Evolutionary conservation across 2,888 invertebrate species (phyloP).

Genomic region (Acrocera orbiculus): DNA sequence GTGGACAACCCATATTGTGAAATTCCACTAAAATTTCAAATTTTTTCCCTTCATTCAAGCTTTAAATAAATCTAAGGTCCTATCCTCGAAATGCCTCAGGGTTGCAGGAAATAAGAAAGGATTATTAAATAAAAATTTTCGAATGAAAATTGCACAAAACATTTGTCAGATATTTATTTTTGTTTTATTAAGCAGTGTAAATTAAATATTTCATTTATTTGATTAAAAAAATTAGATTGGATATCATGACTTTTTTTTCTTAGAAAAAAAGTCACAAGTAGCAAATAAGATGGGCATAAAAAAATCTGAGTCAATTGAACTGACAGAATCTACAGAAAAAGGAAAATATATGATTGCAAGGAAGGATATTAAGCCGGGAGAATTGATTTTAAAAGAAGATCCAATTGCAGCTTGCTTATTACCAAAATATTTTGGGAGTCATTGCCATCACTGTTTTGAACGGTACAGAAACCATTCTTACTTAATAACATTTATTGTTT

Average conservation of each 20-base stretch:
- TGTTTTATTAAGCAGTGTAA: neutral
- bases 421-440: constrained; percentile 55
- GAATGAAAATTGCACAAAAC: constrained; percentile 8
- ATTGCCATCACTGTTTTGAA: constrained; percentile 64
- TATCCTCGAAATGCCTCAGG: no score
- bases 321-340: constrained; percentile 37
- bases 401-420: constrained; percentile 58
- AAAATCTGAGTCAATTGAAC: constrained; percentile 41
- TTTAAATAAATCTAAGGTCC: no score
- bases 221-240: no score
- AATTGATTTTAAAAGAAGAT: constrained; percentile 49
- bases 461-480: constrained; percentile 34
- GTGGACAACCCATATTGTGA: no score
- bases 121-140: no score
- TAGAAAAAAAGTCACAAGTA: no score
- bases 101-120: no score
- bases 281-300: constrained; percentile 1
- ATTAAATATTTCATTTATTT: no score
- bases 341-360: constrained; percentile 56
- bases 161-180: neutral
- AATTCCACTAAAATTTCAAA: no score
- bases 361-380: constrained; percentile 40
- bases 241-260: no score
- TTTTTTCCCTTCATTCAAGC: no score
- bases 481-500: neutral